A percentile compares a stretch with the other conserved stretches of the same genome.
These are phyloP conservation scores for Limnephilus auricula DNA, from an alignment of 2,888 invertebrate species.

Conservation along the genomic window DNA sequence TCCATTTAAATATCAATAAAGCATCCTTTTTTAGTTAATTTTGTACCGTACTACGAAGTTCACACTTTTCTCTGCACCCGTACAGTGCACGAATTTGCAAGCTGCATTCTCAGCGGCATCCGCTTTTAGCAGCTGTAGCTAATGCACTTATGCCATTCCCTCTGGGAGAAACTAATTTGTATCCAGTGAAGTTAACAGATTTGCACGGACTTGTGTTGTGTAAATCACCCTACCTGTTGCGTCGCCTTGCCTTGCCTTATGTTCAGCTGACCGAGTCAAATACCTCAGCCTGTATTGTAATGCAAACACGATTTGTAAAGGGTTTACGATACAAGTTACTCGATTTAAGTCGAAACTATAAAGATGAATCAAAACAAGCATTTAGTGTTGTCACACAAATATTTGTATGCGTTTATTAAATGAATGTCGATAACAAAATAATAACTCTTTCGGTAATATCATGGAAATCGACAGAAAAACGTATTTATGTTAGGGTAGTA, in stretches of 20 bases:
- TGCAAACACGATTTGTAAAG: not conserved
- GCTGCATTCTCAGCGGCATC: not conserved
- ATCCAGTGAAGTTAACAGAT: slow-evolving; percentile 44
- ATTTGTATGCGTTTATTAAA: not conserved
- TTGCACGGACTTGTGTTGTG: slow-evolving; percentile 23
- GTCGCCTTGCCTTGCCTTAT: not conserved
- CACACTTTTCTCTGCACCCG: not conserved
- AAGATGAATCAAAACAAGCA: not conserved
- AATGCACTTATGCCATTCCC: slow-evolving; percentile 24
- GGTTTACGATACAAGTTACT: not conserved
- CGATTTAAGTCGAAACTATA: not conserved
- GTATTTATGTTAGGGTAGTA: too few relatives aligned
- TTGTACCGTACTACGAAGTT: not conserved
- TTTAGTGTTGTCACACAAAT: not conserved
- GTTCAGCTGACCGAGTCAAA: slow-evolving; percentile 14
- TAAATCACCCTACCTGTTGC: slow-evolving; percentile 46
- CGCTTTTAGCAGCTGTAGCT: slow-evolving; percentile 16
- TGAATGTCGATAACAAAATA: too few relatives aligned
- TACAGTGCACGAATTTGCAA: not conserved
- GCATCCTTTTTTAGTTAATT: not conserved
- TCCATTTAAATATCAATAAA: not conserved
- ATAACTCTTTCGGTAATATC: too few relatives aligned
- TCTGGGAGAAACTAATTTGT: slow-evolving; percentile 27
- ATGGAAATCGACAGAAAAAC: too few relatives aligned
- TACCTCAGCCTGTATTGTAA: not conserved